Percentiles rank a stretch among this genome's conserved stretches.
Evolutionary conservation across 2,888 invertebrate genomes (phyloP).

Genomic region (Tiliacea aurago): DNA sequence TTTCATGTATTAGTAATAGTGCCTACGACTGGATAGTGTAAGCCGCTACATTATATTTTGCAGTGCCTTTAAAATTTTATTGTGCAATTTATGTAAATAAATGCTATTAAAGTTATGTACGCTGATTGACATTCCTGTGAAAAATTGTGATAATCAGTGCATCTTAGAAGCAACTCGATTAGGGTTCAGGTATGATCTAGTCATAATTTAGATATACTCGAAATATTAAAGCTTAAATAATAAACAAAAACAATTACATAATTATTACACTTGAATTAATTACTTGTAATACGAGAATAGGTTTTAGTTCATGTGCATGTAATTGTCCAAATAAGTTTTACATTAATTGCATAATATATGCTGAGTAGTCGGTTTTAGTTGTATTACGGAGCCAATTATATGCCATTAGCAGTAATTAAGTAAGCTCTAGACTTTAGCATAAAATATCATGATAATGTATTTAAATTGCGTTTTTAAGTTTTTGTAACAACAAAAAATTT

Average conservation of each 20-base stretch:
- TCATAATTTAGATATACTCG: conserved; percentile 70
- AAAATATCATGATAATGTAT: conserved; percentile 53
- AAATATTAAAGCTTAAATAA: conserved; percentile 55
- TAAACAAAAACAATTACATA: conserved; percentile 38
- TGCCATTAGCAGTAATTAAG: conserved; percentile 62
- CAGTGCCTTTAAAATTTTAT: conserved; percentile 75
- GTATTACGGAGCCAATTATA: conserved; percentile 58
- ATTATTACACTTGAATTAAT: conserved; percentile 30
- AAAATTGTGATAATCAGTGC: conserved; percentile 67
- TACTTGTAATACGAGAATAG: conserved; percentile 40
- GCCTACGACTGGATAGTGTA: conserved; percentile 64
- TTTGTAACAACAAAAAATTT: conserved; percentile 40
- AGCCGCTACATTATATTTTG: conserved; percentile 70
- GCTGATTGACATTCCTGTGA: conserved; percentile 69
- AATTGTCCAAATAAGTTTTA: conserved; percentile 52
- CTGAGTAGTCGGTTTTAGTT: conserved; percentile 54
- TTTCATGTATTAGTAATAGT: conserved; percentile 49
- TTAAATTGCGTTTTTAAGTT: conserved; percentile 52
- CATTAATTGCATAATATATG: conserved; percentile 65
- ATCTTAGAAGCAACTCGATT: conserved; percentile 52
- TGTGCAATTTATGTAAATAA: conserved; percentile 66
- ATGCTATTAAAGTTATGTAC: conserved; percentile 43
- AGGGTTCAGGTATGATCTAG: conserved; percentile 68
- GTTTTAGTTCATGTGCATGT: conserved; percentile 35
- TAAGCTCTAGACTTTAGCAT: conserved; percentile 47